A percentile compares a stretch with the other conserved stretches of the same genome.
Evolutionary conservation across 1,140 invertebrate species (phyloP).

Genomic region (Gonatopus flavifemur): DNA sequence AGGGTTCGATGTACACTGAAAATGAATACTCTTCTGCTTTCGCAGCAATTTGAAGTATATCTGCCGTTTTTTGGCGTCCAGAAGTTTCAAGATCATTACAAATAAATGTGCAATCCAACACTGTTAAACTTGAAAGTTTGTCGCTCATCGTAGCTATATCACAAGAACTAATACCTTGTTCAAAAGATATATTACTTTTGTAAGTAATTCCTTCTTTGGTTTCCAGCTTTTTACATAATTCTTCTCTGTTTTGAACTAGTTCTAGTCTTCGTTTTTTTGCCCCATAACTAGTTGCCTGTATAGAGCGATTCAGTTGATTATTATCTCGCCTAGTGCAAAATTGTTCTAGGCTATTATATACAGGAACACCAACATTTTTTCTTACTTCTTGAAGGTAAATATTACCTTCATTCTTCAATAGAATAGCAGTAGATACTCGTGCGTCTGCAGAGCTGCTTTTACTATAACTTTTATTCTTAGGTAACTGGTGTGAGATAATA

Average conservation of each 20-base stretch:
- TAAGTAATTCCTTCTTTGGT: neutral
- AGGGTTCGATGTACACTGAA: too few relatives aligned
- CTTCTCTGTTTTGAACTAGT: neutral
- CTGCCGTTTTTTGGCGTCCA: too few relatives aligned
- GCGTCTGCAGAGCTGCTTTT: slow-evolving; percentile 23
- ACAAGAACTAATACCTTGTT: too few relatives aligned
- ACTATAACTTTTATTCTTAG: slow-evolving; percentile 27
- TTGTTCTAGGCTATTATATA: neutral
- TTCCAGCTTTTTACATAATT: neutral
- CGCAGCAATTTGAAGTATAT: too few relatives aligned
- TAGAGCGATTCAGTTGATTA: neutral
- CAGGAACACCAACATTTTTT: neutral
- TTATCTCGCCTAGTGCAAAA: neutral
- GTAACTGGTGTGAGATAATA: slow-evolving; percentile 23
- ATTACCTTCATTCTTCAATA: slow-evolving; percentile 26
- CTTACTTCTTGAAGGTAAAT: slow-evolving; percentile 4
- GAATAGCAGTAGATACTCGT: slow-evolving; percentile 19
- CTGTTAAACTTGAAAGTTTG: too few relatives aligned
- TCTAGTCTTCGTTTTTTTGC: neutral
- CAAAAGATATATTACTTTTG: too few relatives aligned
- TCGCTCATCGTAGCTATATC: too few relatives aligned
- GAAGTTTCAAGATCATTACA: too few relatives aligned
- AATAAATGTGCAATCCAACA: too few relatives aligned
- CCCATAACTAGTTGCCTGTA: neutral
- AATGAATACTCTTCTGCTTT: too few relatives aligned